Evolutionary conservation across 2,113 vertebrate species (phyloP), one percentile per base, ranked within the genome.

Genomic region (Callorhinus ursinus): DNA sequence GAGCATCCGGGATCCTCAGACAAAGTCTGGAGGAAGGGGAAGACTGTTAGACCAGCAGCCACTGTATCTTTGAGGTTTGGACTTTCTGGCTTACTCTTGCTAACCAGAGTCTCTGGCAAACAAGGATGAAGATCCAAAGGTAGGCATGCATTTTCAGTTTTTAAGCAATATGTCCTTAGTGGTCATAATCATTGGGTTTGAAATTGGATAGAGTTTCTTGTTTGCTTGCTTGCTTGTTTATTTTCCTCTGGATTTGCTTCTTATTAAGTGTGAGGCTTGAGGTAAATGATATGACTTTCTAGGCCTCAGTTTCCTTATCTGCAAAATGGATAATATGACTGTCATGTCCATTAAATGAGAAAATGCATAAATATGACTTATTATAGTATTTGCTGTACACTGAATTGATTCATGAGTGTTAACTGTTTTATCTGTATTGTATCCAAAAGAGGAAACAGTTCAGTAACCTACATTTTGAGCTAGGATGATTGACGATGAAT

Each of bases 101-200:
- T 61, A n/a, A 82, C 2, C 4, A 1, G 33, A 22, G 10, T 26
- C 4, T 39, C 19, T 77, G 19, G 24, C 51, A 55, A n/a, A 63
- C 39, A 76, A 33, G 61, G 7, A 42, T 74, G 33, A 57, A n/a
- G 31, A 46, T n/a, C 12, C 9, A 13, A 76, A 94, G 53, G 31
- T 18, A 33, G 83, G 39, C 49, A 57, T 12, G 5, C 4, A 31
- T 18, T 67, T 12, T 74, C 72, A 91, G 22, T 33, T 72, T 28
- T 4, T 0, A 49, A 55, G 4, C 74, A 42, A 1, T 4, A 1
- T 4, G 1, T 51, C 36, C 14, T 13, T 31, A 19, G 1, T 21
- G 53, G 18, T 61, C 21, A 4, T 42, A 18, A 22, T 2, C 8
- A 4, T 55, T 1, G 5, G 28, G n/a, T 55, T 28, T 65, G 28